phyloP scores from a whole-genome alignment of 2,888 invertebrate genomes.

The Ochlodes sylvanus region DNA sequence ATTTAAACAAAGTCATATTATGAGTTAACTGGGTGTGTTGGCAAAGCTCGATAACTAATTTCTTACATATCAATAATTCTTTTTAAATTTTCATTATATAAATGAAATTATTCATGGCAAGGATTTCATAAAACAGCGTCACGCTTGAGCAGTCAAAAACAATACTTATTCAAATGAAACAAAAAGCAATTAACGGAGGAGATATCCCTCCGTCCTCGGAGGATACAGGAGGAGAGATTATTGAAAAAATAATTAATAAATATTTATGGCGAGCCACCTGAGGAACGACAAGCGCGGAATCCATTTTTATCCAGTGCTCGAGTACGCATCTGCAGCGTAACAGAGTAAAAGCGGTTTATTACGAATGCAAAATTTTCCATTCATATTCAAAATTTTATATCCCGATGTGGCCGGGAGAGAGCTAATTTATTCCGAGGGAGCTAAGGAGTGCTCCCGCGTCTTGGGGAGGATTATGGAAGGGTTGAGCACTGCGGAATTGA shows the following conservation, averaged over 20 bases:
- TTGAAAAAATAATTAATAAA: conserved; percentile 86
- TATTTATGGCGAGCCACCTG: conserved; percentile 84
- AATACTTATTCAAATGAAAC: conserved; percentile 85
- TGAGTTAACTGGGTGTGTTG: neutral
- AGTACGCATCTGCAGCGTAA: conserved; percentile 79
- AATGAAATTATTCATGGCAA: conserved; percentile 75
- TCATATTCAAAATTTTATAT: conserved; percentile 96
- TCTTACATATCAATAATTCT: too few species aligned
- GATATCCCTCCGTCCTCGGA: conserved; percentile 80
- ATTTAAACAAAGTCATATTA: neutral
- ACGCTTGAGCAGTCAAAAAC: conserved; percentile 82
- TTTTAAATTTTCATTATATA: conserved; percentile 66
- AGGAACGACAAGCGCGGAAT: conserved; percentile 72
- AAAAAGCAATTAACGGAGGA: conserved; percentile 84
- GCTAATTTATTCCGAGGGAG: conserved; percentile 90
- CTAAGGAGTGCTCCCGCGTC: conserved; percentile 77
- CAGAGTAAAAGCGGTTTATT: conserved; percentile 88
- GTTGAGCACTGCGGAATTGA: conserved; percentile 82
- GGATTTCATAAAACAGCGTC: conserved; percentile 75
- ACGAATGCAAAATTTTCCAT: conserved; percentile 94
- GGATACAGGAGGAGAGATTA: conserved; percentile 80
- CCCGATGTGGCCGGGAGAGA: conserved; percentile 87
- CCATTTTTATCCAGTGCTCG: conserved; percentile 76
- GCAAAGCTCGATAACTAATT: too few species aligned
- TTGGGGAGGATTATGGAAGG: conserved; percentile 83